phyloP scores from a whole-genome alignment of 2,888 invertebrate genomes.

The Tetragonisca angustula region DNA sequence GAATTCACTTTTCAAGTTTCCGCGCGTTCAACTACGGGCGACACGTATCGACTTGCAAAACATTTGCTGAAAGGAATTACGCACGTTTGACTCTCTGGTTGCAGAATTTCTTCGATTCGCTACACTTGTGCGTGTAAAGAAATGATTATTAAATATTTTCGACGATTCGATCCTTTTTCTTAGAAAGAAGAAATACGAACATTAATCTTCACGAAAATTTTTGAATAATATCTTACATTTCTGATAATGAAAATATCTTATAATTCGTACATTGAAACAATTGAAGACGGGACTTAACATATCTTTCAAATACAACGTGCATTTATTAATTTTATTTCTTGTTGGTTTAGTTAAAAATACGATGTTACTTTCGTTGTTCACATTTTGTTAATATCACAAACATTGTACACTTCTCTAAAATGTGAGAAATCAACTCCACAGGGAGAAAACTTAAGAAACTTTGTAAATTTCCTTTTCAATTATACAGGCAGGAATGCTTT shows the following conservation, averaged over 20 bases:
- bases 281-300: background rate
- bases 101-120: too few species aligned
- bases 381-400: background rate
- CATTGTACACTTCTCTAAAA: too few species aligned
- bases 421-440: too few species aligned
- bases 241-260: background rate
- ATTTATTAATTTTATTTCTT: background rate
- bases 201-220: background rate
- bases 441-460: too few species aligned
- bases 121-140: background rate
- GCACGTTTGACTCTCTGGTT: too few species aligned
- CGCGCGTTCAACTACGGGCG: background rate
- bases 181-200: background rate
- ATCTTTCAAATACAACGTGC: background rate
- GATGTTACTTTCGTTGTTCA: too few species aligned
- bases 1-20: background rate
- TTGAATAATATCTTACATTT: too few species aligned
- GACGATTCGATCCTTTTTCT: background rate
- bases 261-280: background rate
- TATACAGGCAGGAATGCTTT: background rate
- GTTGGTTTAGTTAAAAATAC: too few species aligned
- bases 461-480: background rate
- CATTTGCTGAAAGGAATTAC: background rate
- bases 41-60: background rate
- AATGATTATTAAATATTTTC: background rate